Percentiles rank a stretch among this genome's conserved stretches.
These are phyloP conservation scores for Drosophila kanekoi DNA, from an alignment of 2,888 invertebrate genomes.

Conservation along the genomic window DNA sequence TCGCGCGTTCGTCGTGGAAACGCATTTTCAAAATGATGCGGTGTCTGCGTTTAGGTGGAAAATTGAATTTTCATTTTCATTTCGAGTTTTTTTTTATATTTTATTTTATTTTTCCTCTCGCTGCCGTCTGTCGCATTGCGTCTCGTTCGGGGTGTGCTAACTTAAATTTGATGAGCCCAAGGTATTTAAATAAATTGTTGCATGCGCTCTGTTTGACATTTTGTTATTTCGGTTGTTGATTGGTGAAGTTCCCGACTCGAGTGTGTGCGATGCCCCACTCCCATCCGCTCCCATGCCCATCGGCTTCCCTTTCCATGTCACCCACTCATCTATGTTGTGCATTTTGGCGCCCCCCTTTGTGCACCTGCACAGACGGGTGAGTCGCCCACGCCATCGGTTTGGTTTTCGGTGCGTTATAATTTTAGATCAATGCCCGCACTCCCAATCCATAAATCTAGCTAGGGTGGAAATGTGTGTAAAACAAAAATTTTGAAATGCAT, in stretches of 20 bases:
- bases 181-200: constrained; percentile 82
- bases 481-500: constrained; percentile 51
- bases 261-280: constrained; percentile 18
- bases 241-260: constrained; percentile 58
- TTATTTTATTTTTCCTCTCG: constrained; percentile 35
- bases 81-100: constrained; percentile 52
- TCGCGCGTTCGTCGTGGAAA: constrained; percentile 71
- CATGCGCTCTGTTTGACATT: constrained; percentile 81
- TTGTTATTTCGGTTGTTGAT: constrained; percentile 78
- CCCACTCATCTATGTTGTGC: constrained; percentile 39
- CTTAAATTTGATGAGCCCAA: constrained; percentile 76
- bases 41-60: constrained; percentile 81
- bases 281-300: constrained; percentile 1
- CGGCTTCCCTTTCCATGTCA: constrained; percentile 30
- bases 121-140: constrained; percentile 35
- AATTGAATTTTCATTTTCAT: constrained; percentile 81
- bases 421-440: constrained; percentile 59
- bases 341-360: constrained; percentile 49
- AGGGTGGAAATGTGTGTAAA: constrained; percentile 35
- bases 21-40: constrained; percentile 82
- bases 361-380: constrained; percentile 59
- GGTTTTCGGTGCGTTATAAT: constrained; percentile 35
- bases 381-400: constrained; percentile 1
- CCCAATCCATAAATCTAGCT: constrained; percentile 56
- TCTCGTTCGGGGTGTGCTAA: constrained; percentile 62